Evolutionary conservation across 2,888 invertebrate genomes (phyloP).

Genomic region (Xestoiulus laeticollis): DNA sequence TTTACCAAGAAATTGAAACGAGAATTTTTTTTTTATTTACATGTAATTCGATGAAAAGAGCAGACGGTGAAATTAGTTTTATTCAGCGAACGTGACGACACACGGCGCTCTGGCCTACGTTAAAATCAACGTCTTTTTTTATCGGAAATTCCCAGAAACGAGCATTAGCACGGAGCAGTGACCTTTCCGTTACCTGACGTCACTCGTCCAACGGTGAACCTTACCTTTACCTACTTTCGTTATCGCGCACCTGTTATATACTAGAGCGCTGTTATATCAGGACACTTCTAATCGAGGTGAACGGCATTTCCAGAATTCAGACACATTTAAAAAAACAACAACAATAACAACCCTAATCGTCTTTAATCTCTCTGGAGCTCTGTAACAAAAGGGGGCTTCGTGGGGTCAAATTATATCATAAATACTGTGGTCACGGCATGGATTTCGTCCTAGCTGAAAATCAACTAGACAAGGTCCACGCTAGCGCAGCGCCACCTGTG

Average conservation of each 20-base stretch:
- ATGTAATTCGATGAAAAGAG: neutral
- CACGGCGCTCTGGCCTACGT: neutral
- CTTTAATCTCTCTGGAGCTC: neutral
- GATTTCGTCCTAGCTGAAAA: too few relatives aligned
- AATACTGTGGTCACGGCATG: neutral
- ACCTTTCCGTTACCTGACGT: neutral
- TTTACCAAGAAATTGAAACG: too few relatives aligned
- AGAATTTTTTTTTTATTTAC: too few relatives aligned
- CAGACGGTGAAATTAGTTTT: neutral
- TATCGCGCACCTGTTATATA: neutral
- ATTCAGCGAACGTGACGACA: neutral
- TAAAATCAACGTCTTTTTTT: neutral
- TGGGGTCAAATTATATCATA: neutral
- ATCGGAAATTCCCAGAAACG: neutral
- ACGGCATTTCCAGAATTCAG: neutral
- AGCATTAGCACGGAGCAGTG: neutral
- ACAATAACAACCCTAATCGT: neutral
- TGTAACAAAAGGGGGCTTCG: neutral
- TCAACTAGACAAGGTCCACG: too few relatives aligned
- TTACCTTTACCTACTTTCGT: constrained; percentile 26
- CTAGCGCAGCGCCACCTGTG: too few relatives aligned
- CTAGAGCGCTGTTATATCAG: neutral
- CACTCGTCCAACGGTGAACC: neutral
- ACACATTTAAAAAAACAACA: neutral
- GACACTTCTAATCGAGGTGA: neutral